A percentile compares a stretch with the other conserved stretches of the same genome.
Evolutionary conservation across 2,113 vertebrate species (phyloP).

Genomic region (Thunnus thynnus): DNA sequence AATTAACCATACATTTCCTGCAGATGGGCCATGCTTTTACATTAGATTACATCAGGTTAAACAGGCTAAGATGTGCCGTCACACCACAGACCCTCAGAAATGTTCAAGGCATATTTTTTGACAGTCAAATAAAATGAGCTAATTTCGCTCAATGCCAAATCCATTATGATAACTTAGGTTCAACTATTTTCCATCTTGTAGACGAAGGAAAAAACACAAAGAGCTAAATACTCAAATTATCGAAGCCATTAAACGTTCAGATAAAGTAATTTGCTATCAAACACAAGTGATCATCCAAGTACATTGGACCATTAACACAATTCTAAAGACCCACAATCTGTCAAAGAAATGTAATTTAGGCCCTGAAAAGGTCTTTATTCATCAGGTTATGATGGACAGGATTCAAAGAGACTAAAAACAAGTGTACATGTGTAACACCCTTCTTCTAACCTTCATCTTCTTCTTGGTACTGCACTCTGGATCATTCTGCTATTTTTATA

Average conservation of each 20-base stretch:
- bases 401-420: slow-evolving; percentile 51
- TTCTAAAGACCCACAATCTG: slow-evolving; percentile 83
- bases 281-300: slow-evolving; percentile 79
- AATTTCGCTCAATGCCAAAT: slow-evolving; percentile 77
- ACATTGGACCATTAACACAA: slow-evolving; percentile 82
- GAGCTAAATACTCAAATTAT: slow-evolving; percentile 80
- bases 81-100: slow-evolving; percentile 18
- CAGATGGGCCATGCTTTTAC: slow-evolving; percentile 3
- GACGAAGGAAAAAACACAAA: slow-evolving; percentile 60
- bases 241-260: slow-evolving; percentile 80
- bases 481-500: slow-evolving; percentile 40
- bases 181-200: slow-evolving; percentile 68
- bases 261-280: slow-evolving; percentile 78
- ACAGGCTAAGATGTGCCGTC: slow-evolving; percentile 16
- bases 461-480: slow-evolving; percentile 2
- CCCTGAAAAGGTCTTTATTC: slow-evolving; percentile 78
- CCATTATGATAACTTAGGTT: slow-evolving; percentile 82
- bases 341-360: slow-evolving; percentile 84
- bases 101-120: slow-evolving; percentile 32
- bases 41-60: slow-evolving; percentile 6
- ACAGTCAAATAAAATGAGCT: slow-evolving; percentile 71
- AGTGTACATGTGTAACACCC: slow-evolving; percentile 1
- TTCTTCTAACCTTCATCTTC: slow-evolving; percentile 39
- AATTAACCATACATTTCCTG: slow-evolving; percentile 2
- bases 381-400: slow-evolving; percentile 64